Base-by-base conservation (phyloP, 1,140 invertebrate genomes). In the Megalopta genalis region DNA sequence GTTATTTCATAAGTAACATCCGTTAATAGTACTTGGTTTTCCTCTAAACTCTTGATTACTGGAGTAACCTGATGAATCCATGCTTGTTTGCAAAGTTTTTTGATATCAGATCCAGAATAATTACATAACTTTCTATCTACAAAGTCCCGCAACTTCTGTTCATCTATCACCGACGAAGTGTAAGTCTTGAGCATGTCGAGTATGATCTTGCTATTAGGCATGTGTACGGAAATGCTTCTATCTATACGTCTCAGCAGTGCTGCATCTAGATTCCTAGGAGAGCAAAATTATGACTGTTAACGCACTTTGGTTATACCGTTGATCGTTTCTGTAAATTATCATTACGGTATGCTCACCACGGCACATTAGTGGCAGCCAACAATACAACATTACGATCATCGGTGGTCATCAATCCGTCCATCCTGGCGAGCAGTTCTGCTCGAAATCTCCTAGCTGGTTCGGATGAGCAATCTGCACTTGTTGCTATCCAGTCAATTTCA, bases 381-480 rank as follows among this genome's bases (percentile, higher is more conserved):
- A 99, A 93, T 85, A 99, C 96, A 46, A 99, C 95, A 46, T 88
- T 90, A 0, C 88, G 87, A 42, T 92, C 90, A 52, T 90, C 87
- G 10, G 87, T 88, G n/a, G 95, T 93, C 82, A 96, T 88, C 49
- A 94, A 86, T 10, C 98, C 98, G 90, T 99, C 99, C 89, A 99
- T 95, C 91, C 99, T 96, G 12, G 97, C 95, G 0, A 99, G 94
- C 5, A 99, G 93, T 92, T 99, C 98, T 32, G 98, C 96, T 93
- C 98, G 98, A 21, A 99, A 96, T 77, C 98, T 93, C 76, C 98
- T 94, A 27, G 97, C 97, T 0, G 98, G 98, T 91, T 99, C 99
- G 85, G 99, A 95, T 1, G 93, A 91, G 16, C 68, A 62, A n/a
- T 77, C 71, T 12, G 80, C 70, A 7, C 96, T 95, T 95, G 96